Base-by-base conservation (phyloP, 2,888 invertebrate species). In the Seladonia tumulorum region DNA sequence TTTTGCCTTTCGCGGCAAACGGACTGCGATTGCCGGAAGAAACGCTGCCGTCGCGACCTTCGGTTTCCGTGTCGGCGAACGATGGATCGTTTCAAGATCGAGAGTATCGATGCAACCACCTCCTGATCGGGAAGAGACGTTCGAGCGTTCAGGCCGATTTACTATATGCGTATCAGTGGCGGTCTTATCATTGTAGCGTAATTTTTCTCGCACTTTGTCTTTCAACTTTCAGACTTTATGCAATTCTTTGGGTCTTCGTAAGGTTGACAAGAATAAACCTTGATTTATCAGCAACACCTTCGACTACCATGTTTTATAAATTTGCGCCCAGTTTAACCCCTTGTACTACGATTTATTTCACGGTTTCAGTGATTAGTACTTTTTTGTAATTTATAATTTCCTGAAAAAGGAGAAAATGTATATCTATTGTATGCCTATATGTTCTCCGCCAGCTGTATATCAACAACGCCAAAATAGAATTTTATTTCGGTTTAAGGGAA, bases 61-160 rank as follows among this genome's bases (percentile, higher is more conserved):
- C 18, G 8, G 66, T 35, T 35, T 68, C 39, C 35, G 45, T n/a
- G 47, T 14, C 63, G 66, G n/a, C 63, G 35, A 29, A 35, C 4
- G 14, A 66, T 1, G 18, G 35, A 29, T 0, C 7, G 14, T 60
- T 53, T 29, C 42, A 53, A 60, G 25, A 45, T 16, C 25, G 45
- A 57, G n/a, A 14, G 70, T n/a, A 81, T 82, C 82, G 74, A 74
- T 74, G 25, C 25, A 74, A n/a, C 82, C 74, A 39, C 22, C 47
- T 14, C 57, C 14, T 16, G 68, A 7, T 77, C 45, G 70, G 45
- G 63, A 83, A 78, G n/a, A 63, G 60, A 42, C 70, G 63, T 53
- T 45, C 63, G 66, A 75, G 71, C 71, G 53, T 70, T 57, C 14
- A 1, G 3, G 4, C 3, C 22, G 10, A 10, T 22, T 10, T 2